Evolutionary conservation across 1,140 invertebrate genomes (phyloP).

Genomic region (Drosophila mauritiana): DNA sequence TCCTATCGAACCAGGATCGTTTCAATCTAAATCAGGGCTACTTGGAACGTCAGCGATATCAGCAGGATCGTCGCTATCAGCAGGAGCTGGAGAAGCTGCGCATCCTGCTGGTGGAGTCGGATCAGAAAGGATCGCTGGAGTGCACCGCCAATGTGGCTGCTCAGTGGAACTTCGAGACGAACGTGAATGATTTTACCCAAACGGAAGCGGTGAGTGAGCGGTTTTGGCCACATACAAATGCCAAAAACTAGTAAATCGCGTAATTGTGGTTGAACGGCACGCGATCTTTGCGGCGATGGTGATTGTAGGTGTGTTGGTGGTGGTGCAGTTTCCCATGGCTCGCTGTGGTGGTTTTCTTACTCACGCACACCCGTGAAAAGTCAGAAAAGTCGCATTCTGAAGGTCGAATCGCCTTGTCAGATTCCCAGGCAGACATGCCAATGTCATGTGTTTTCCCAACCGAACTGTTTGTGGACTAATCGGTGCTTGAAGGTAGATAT

Average conservation of each 20-base stretch:
- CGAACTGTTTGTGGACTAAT: neutral
- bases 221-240: conserved; percentile 11
- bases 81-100: conserved; percentile 79
- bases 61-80: conserved; percentile 80
- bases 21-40: conserved; percentile 77
- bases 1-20: conserved; percentile 69
- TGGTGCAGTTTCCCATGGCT: conserved; percentile 47
- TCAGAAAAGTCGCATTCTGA: conserved; percentile 47
- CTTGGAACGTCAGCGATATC: conserved; percentile 67
- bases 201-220: conserved; percentile 90
- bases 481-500: conserved; percentile 1
- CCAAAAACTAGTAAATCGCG: conserved; percentile 27
- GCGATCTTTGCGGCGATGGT: conserved; percentile 41
- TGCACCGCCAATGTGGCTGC: conserved; percentile 93
- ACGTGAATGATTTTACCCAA: conserved; percentile 93
- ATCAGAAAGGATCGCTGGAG: conserved; percentile 90
- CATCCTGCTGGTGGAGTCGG: conserved; percentile 88
- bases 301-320: neutral
- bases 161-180: conserved; percentile 95
- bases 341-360: conserved; percentile 37
- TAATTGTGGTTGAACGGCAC: conserved; percentile 52
- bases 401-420: conserved; percentile 56
- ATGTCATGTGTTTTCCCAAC: conserved; percentile 61
- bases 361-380: conserved; percentile 27
- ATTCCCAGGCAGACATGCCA: conserved; percentile 77